A percentile compares a stretch with the other conserved stretches of the same genome.
These are phyloP conservation scores for Erebia aethiops DNA, from an alignment of 2,888 invertebrate species.

Conservation along the genomic window DNA sequence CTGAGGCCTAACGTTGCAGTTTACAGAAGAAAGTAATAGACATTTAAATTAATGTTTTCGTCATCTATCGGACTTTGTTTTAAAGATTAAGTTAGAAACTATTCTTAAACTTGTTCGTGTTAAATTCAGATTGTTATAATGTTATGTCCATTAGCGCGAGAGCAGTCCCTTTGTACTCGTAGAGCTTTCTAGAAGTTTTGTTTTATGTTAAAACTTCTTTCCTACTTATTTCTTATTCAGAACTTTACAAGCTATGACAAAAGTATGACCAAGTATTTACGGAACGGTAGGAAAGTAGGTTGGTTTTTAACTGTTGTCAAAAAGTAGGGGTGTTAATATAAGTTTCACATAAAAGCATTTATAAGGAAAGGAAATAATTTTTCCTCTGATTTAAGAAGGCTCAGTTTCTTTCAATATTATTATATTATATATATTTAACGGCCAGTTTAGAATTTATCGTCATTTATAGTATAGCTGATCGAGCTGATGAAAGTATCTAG, in stretches of 20 bases:
- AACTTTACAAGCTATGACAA: constrained; percentile 40
- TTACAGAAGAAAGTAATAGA: too few relatives aligned
- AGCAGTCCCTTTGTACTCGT: constrained; percentile 24
- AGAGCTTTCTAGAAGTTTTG: constrained; percentile 61
- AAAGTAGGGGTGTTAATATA: background rate
- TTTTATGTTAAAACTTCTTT: constrained; percentile 74
- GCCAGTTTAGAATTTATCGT: too few relatives aligned
- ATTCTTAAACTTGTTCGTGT: constrained; percentile 9
- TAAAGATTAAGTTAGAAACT: constrained; percentile 7
- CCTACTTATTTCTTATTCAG: constrained; percentile 76
- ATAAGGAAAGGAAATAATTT: too few relatives aligned
- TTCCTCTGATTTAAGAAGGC: too few relatives aligned
- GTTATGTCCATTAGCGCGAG: constrained; percentile 16
- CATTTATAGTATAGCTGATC: too few relatives aligned
- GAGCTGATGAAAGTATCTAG: too few relatives aligned
- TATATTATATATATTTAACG: too few relatives aligned
- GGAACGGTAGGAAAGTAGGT: background rate
- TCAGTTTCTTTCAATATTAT: too few relatives aligned
- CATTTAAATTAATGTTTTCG: too few relatives aligned
- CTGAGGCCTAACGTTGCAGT: too few relatives aligned
- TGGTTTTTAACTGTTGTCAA: constrained; percentile 9
- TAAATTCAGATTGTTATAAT: constrained; percentile 17
- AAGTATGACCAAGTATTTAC: constrained; percentile 7
- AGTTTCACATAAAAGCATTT: background rate
- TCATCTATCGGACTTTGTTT: background rate